A percentile compares a stretch with the other conserved stretches of the same genome.
phyloP scores from a whole-genome alignment of 2,113 vertebrate genomes.

The Oncorhynchus masou region DNA sequence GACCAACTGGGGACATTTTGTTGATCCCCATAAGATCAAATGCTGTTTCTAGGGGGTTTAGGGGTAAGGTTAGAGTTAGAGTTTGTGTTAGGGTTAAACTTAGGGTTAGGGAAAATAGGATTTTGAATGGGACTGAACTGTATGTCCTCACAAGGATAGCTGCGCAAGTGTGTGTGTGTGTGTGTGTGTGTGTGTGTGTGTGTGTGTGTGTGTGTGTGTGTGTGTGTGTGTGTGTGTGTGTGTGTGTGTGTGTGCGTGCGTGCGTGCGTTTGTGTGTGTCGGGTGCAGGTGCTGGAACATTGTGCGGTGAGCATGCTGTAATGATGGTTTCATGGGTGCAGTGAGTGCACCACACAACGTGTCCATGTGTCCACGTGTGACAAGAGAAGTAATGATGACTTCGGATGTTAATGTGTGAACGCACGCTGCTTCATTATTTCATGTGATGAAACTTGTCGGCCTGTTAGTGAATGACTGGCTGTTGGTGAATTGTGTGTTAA shows the following conservation, averaged over 20 bases:
- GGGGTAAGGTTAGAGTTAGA: too few species aligned
- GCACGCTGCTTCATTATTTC: not conserved
- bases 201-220: too few species aligned
- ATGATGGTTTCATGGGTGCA: constrained; percentile 46
- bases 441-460: not conserved
- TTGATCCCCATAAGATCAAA: too few species aligned
- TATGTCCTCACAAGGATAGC: too few species aligned
- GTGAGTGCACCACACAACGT: constrained; percentile 31
- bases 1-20: too few species aligned
- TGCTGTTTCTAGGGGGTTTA: too few species aligned
- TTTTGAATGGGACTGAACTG: too few species aligned
- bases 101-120: too few species aligned
- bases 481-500: not conserved
- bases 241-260: constrained; percentile 22
- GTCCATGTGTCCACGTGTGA: constrained; percentile 18
- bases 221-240: too few species aligned
- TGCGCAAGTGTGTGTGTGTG: too few species aligned
- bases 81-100: too few species aligned
- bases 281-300: constrained; percentile 68
- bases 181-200: too few species aligned
- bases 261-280: constrained; percentile 41
- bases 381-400: not conserved
- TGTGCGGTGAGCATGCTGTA: constrained; percentile 64
- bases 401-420: not conserved
- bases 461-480: constrained; percentile 1